Evolutionary conservation across 23 tunicate species (phyloP), one percentile per base, ranked within the genome.

Genomic region (Phallusia fumigata): DNA sequence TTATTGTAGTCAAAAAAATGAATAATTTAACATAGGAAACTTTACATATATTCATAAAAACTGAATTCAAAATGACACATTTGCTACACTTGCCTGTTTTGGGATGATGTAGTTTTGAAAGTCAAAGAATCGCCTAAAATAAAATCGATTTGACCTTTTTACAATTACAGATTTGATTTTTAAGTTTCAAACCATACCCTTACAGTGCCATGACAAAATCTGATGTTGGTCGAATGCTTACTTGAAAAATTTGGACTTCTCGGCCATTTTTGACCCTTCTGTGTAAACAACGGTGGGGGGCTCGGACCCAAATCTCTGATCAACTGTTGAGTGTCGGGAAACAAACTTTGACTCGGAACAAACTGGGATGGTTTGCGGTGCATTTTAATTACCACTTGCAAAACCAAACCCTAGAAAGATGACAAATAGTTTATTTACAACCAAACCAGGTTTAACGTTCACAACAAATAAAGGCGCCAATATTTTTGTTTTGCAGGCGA

Each of bases 201-300:
- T n/a, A n/a, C n/a, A n/a, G n/a, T n/a, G n/a, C n/a, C n/a, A n/a
- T n/a, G n/a, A n/a, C n/a, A n/a, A 40, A 10, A 40, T 40, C 8
- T 40, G 47, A 40, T 40, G 10, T 40, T 3, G 10, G 8, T 40
- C 10, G 47, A 40, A 40, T 40, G 10, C 47, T 10, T 26, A 26
- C 32, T 28, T 28, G 32, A 6, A 28, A 65, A 65, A 65, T 6
- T 11, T 1, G 35, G 26, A 33, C n/a, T 74, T 31, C 78, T 15
- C 5, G 33, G 33, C 33, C 21, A 12, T 35, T 45, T 28, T 45
- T 77, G 80, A 1, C 16, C 47, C 6, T 36, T 19, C n/a, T 77
- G 80, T 40, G 80, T 77, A 77, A 77, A 77, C 19, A 77, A 11
- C 53, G 80, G 80, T 16, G 80, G 80, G 1, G 80, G 80, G 16